Evolutionary conservation across 2,797 vertebrate species (phyloP).

Genomic region (Enteromius paludinosus): DNA sequence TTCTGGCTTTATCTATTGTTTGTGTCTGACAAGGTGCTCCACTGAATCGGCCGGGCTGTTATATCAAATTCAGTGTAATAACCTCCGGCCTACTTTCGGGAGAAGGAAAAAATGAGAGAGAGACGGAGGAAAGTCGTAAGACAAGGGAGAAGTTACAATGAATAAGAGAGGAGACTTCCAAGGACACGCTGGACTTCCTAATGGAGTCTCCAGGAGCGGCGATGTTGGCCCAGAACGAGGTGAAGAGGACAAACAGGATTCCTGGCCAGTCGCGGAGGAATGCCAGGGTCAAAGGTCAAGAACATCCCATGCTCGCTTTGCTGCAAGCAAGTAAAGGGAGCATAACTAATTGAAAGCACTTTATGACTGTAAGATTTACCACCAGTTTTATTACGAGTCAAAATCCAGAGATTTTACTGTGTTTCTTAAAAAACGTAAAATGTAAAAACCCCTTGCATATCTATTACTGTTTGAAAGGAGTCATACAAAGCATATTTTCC

Average conservation of each 20-base stretch:
- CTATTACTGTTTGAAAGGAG: too few relatives aligned
- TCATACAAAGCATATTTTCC: too few relatives aligned
- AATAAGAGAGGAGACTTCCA: conserved; percentile 78
- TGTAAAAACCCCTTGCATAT: too few relatives aligned
- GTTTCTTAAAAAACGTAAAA: too few relatives aligned
- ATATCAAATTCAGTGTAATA: conserved; percentile 81
- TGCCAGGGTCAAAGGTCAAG: conserved; percentile 58
- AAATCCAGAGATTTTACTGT: too few relatives aligned
- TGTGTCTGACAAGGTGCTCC: conserved; percentile 81
- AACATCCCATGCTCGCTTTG: conserved; percentile 51
- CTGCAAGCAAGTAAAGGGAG: conserved; percentile 56
- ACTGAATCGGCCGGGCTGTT: conserved; percentile 75
- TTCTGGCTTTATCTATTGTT: conserved; percentile 80
- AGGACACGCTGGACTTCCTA: conserved; percentile 79
- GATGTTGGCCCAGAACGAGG: conserved; percentile 61
- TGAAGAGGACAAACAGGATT: conserved; percentile 62
- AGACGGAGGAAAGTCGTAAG: conserved; percentile 63
- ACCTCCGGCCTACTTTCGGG: conserved; percentile 81
- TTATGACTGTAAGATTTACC: background rate
- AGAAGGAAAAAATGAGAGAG: conserved; percentile 56
- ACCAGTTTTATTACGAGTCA: conserved; percentile 6
- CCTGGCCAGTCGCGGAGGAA: conserved; percentile 58
- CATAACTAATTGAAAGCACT: background rate
- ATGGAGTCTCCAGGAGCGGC: conserved; percentile 74
- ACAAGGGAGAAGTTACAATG: conserved; percentile 64